Base-by-base conservation (phyloP, 2,113 vertebrate genomes). In the Zingel zingel region DNA sequence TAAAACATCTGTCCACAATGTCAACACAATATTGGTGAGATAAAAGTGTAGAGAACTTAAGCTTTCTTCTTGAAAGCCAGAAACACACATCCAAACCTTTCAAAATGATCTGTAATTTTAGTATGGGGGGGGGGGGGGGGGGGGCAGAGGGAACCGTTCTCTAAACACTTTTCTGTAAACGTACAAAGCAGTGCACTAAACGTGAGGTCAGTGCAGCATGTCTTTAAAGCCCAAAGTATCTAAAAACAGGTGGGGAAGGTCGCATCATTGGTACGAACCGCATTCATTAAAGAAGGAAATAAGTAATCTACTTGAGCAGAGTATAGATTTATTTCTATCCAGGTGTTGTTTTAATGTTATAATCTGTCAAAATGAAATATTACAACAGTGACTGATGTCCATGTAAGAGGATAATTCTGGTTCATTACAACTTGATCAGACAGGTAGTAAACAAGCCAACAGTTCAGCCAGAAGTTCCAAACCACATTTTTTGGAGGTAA, bases 1-100 rank as follows among this genome's bases (percentile, higher is more conserved):
- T 85, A 90, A 92, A 89, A 91, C 77, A 74, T 74, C 86, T 79
- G 86, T 83, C 81, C 25, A 33, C 23, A 2, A 72, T 84, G 86
- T 90, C 88, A 87, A 77, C 84, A 79, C 70, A 68, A 30, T 43
- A 30, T 43, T 77, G 65, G 23, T 27, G 64, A 65, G 81, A 82
- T 72, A 74, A 79, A 86, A 81, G 78, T 21, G 59, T 3, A 13
- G 72, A 83, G 74, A 62, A 14, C 13, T 63, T 36, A 50, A 64
- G 71, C 27, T 66, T 79, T 74, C 68, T 30, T 39, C 33, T 6
- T n/a, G 39, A 81, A 81, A 82, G 43, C 66, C 13, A 70, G 33
- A 74, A 53, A 64, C 30, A 61, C 62, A 39, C 54, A 73, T 79
- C 18, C 6, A 45, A 82, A 47, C 56, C 51, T 72, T 77, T 57